Evolutionary conservation across 2,113 vertebrate species (phyloP).

Genomic region (Melanotaenia duboulayi): DNA sequence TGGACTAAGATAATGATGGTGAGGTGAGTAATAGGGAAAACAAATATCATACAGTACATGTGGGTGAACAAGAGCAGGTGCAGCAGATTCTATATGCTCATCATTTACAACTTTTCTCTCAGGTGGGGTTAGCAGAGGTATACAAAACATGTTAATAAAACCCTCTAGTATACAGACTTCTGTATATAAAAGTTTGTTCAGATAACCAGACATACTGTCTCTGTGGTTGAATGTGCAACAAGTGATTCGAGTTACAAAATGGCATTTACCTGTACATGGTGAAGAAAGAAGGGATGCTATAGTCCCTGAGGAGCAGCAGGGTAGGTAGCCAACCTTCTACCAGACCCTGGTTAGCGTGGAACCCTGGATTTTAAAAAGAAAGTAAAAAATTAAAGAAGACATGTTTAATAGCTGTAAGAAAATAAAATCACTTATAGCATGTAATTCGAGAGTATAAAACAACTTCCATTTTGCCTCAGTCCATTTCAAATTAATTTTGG

Average conservation of each 20-base stretch:
- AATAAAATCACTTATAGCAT: too few relatives aligned
- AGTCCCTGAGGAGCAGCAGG: slow-evolving; percentile 93
- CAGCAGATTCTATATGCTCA: background rate
- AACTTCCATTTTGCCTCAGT: too few relatives aligned
- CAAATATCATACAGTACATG: background rate
- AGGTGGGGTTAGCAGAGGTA: slow-evolving; percentile 19
- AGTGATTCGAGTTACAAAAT: background rate
- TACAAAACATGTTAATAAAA: slow-evolving; percentile 13
- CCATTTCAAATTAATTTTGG: too few relatives aligned
- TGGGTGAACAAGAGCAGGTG: background rate
- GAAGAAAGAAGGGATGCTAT: slow-evolving; percentile 88
- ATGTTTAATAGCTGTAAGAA: too few relatives aligned
- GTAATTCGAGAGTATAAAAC: too few relatives aligned
- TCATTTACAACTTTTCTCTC: background rate
- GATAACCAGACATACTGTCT: background rate
- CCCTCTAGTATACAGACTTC: slow-evolving; percentile 11
- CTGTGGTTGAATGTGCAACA: background rate
- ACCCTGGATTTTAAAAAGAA: slow-evolving; percentile 78
- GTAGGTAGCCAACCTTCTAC: slow-evolving; percentile 92
- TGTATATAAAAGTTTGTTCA: slow-evolving; percentile 10
- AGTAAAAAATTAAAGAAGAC: too few relatives aligned
- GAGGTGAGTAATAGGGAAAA: background rate
- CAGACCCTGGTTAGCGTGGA: slow-evolving; percentile 88
- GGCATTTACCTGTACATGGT: slow-evolving; percentile 88
- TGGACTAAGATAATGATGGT: background rate